Conservation (phyloP, 1,140 invertebrate genomes). For the Steinernema khuongi region DNA sequence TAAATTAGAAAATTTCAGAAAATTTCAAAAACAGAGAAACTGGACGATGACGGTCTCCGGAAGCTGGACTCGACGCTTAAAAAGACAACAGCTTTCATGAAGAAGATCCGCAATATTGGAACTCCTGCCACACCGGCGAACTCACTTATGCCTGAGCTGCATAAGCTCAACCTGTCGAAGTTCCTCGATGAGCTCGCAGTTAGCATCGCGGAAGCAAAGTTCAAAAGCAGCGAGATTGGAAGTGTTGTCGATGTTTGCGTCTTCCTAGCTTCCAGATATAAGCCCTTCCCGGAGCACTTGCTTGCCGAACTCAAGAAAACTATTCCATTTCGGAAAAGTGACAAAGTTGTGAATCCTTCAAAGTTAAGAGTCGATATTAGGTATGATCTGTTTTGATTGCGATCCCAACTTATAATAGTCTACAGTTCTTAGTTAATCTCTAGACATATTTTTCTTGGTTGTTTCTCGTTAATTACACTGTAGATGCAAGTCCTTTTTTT, state of each 20-base stretch:
- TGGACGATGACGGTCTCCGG: constrained; percentile 5
- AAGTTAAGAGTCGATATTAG: constrained; percentile 34
- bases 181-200: constrained; percentile 38
- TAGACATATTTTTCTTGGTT: too few relatives aligned
- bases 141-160: constrained; percentile 21
- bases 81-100: constrained; percentile 42
- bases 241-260: constrained; percentile 29
- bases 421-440: too few relatives aligned
- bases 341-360: constrained; percentile 33
- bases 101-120: constrained; percentile 27
- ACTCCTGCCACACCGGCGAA: neutral
- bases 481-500: too few relatives aligned
- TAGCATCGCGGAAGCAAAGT: constrained; percentile 35
- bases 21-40: neutral
- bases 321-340: constrained; percentile 31
- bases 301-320: constrained; percentile 28
- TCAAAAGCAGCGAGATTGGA: constrained; percentile 29
- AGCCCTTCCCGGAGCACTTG: constrained; percentile 17
- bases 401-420: too few relatives aligned
- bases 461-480: too few relatives aligned
- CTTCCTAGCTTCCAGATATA: constrained; percentile 19
- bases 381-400: too few relatives aligned
- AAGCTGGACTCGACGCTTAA: constrained; percentile 34
- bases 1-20: neutral
- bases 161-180: constrained; percentile 34